phyloP scores from a whole-genome alignment of 2,888 invertebrate species.

The Rhamnusium bicolor region DNA sequence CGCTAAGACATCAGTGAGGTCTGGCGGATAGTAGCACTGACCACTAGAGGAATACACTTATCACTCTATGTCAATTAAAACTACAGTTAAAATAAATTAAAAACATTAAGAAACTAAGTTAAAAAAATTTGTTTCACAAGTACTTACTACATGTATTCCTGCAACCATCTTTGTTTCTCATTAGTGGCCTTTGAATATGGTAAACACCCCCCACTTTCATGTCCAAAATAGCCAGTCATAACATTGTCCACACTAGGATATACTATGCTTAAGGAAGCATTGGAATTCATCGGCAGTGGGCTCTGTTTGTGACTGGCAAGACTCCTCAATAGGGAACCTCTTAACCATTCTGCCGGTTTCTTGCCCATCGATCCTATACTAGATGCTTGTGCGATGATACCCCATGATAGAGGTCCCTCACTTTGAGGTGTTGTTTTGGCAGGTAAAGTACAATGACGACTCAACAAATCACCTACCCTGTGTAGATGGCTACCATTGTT shows the following conservation, averaged over 20 bases:
- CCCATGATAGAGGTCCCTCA: constrained; percentile 68
- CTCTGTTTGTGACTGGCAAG: constrained; percentile 74
- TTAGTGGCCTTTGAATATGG: constrained; percentile 84
- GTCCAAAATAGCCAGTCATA: constrained; percentile 85
- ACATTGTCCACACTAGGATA: constrained; percentile 91
- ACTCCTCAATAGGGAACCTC: constrained; percentile 81
- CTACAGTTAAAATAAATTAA: too few relatives aligned
- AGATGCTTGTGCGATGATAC: constrained; percentile 88
- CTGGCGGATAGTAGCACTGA: too few relatives aligned
- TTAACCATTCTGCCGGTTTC: constrained; percentile 81
- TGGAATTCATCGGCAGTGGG: constrained; percentile 73
- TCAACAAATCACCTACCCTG: constrained; percentile 76
- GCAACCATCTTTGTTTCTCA: constrained; percentile 89
- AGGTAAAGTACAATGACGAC: constrained; percentile 76
- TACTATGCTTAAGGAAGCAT: constrained; percentile 75
- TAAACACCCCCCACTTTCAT: constrained; percentile 89
- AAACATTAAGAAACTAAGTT: not conserved
- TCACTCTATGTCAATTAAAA: too few relatives aligned
- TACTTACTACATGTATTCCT: constrained; percentile 82
- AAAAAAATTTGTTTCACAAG: not conserved
- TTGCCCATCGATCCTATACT: constrained; percentile 83
- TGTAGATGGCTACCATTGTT: constrained; percentile 71
- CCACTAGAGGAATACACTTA: too few relatives aligned
- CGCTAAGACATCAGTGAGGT: too few relatives aligned
- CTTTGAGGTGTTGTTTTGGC: constrained; percentile 64